phyloP scores from a whole-genome alignment of 2,888 invertebrate species.

The Pristionchus fissidentatus region DNA sequence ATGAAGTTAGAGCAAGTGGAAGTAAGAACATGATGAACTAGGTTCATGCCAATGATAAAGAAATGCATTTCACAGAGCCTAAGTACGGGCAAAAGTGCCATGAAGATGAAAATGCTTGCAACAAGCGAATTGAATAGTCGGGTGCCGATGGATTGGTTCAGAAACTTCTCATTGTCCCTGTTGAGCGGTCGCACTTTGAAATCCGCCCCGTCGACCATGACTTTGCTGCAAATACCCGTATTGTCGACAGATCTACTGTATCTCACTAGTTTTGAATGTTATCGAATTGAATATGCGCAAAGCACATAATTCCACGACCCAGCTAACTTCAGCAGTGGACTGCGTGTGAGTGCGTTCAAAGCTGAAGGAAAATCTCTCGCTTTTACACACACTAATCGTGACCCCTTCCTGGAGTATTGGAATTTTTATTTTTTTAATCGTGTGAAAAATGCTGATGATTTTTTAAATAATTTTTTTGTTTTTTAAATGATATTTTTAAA shows the following conservation, averaged over 20 bases:
- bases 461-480: background rate
- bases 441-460: too few species aligned
- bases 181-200: background rate
- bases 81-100: background rate
- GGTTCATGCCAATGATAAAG: background rate
- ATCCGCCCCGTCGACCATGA: background rate
- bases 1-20: slow-evolving; percentile 1
- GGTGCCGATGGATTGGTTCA: background rate
- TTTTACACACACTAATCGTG: too few species aligned
- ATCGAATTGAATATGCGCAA: too few species aligned
- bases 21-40: slow-evolving; percentile 10
- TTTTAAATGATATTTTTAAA: background rate
- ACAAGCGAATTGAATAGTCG: slow-evolving; percentile 15
- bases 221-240: background rate
- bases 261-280: background rate
- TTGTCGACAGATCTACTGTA: background rate
- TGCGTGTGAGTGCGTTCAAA: too few species aligned
- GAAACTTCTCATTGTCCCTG: background rate
- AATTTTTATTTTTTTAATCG: background rate
- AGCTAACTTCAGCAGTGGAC: too few species aligned
- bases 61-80: slow-evolving; percentile 41
- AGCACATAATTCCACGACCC: too few species aligned
- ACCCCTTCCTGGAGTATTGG: too few species aligned
- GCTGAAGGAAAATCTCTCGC: too few species aligned
- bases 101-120: background rate